Conservation (phyloP, 2,888 invertebrate species). For the Sphecodes monilicornis region DNA sequence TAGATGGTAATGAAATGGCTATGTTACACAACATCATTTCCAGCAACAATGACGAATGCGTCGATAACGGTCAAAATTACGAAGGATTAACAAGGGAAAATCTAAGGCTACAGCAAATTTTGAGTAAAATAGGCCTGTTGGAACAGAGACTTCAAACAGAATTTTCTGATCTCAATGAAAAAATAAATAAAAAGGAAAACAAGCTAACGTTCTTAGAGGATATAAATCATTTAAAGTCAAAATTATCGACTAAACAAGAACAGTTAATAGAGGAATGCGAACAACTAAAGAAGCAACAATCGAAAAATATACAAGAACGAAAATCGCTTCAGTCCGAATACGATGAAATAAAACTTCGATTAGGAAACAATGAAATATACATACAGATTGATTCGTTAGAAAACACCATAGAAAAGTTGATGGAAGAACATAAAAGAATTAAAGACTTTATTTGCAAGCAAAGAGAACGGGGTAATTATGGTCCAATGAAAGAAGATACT, state of each 20-base stretch:
- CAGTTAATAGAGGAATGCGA: slow-evolving; percentile 85
- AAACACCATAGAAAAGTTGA: slow-evolving; percentile 89
- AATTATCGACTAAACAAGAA: slow-evolving; percentile 86
- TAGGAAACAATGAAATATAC: slow-evolving; percentile 90
- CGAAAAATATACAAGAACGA: slow-evolving; percentile 85
- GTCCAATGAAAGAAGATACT: slow-evolving; percentile 87
- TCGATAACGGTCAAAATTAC: slow-evolving; percentile 87
- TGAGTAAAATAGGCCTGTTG: slow-evolving; percentile 84
- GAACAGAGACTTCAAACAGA: slow-evolving; percentile 86
- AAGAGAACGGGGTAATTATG: slow-evolving; percentile 89
- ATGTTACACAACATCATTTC: slow-evolving; percentile 82
- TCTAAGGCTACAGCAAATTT: slow-evolving; percentile 83
- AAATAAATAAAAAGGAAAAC: slow-evolving; percentile 88
- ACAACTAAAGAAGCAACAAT: slow-evolving; percentile 85
- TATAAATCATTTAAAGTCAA: slow-evolving; percentile 86
- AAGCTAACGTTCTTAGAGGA: slow-evolving; percentile 88
- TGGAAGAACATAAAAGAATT: slow-evolving; percentile 89
- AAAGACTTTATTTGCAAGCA: slow-evolving; percentile 89
- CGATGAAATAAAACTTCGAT: slow-evolving; percentile 85
- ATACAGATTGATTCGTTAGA: slow-evolving; percentile 89
- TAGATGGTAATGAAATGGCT: slow-evolving; percentile 85
- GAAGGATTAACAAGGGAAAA: slow-evolving; percentile 88
- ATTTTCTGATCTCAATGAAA: slow-evolving; percentile 89
- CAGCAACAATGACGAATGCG: slow-evolving; percentile 81
- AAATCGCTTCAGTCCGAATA: slow-evolving; percentile 85